These are phyloP conservation scores for Fulica atra DNA, from an alignment of 2,113 vertebrate species.

Conservation along the genomic window DNA sequence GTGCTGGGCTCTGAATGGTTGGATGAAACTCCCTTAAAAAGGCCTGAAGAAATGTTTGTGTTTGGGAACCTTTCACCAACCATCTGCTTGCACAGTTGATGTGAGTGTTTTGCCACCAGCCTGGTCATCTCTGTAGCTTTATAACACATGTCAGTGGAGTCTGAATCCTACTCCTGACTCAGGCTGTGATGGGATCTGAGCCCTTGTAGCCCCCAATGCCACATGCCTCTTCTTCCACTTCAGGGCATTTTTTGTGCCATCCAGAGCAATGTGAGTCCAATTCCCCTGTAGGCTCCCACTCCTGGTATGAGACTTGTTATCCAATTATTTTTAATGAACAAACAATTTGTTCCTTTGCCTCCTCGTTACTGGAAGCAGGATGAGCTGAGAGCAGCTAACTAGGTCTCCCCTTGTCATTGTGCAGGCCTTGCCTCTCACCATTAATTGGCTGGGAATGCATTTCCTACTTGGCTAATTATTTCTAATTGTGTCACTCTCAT, in stretches of 20 bases:
- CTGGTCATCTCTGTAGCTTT: neutral
- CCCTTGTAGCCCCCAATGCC: neutral
- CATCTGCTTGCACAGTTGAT: fast-evolving
- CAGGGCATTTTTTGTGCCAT: neutral
- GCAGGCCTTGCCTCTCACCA: neutral
- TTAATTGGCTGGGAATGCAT: constrained; percentile 16
- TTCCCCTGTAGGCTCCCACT: neutral
- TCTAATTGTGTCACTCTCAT: neutral
- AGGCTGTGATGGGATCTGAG: neutral
- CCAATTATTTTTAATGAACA: constrained; percentile 24
- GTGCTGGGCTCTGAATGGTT: neutral
- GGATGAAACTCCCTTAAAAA: neutral
- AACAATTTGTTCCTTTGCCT: neutral
- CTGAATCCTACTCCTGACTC: neutral
- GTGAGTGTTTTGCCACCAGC: neutral
- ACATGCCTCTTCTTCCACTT: neutral
- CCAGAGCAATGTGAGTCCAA: neutral
- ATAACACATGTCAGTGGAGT: neutral
- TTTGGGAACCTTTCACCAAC: neutral
- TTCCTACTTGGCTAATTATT: constrained; percentile 30
- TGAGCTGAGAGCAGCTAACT: neutral
- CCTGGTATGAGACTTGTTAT: neutral
- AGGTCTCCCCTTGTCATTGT: neutral
- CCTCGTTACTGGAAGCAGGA: neutral
- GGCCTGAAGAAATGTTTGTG: neutral